These are phyloP conservation scores for Podarcis lilfordi DNA, from an alignment of 2,797 vertebrate genomes.

Conservation along the genomic window DNA sequence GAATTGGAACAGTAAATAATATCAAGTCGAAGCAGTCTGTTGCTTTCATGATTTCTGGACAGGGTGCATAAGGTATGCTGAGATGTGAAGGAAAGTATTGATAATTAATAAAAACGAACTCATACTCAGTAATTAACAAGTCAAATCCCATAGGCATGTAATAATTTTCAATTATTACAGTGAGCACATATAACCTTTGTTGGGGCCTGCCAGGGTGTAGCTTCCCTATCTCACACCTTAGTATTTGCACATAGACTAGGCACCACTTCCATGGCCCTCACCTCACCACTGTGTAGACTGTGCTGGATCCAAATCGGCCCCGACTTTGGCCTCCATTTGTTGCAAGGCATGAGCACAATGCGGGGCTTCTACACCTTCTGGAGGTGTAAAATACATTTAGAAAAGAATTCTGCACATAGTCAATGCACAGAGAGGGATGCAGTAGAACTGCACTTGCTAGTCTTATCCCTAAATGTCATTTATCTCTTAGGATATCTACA, in stretches of 20 bases:
- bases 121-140: neutral
- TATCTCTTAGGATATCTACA: neutral
- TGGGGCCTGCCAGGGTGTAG: neutral
- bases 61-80: neutral
- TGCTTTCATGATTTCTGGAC: neutral
- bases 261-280: too few species aligned
- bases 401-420: neutral
- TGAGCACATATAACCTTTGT: neutral
- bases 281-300: neutral
- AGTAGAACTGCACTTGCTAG: neutral
- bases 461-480: neutral
- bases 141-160: neutral
- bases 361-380: neutral
- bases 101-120: neutral
- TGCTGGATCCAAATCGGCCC: neutral
- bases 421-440: neutral
- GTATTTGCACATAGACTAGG: neutral
- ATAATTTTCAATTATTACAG: neutral
- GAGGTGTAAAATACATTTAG: neutral
- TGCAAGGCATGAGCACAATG: neutral
- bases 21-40: neutral
- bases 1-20: conserved; percentile 20
- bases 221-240: neutral
- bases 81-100: neutral
- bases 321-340: neutral